Percentiles rank a stretch among this genome's conserved stretches.
phyloP scores from a whole-genome alignment of 1,140 invertebrate species.

The Batillaria attramentaria region DNA sequence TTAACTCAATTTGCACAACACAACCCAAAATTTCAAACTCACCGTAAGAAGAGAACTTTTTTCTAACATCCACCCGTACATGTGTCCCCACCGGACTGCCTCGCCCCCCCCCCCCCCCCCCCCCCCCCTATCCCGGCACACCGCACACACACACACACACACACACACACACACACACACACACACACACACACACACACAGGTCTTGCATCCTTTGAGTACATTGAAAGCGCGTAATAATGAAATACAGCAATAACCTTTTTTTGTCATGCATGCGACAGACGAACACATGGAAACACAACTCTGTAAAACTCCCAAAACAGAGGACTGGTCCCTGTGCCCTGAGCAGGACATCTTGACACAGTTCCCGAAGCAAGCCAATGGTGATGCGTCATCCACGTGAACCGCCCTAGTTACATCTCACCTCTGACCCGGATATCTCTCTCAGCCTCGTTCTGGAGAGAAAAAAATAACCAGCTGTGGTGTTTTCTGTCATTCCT shows the following conservation, averaged over 20 bases:
- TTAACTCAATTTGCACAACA: background rate
- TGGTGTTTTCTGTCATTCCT: constrained; percentile 44
- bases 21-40: background rate
- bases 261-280: too few relatives aligned
- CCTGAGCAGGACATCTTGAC: too few relatives aligned
- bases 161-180: background rate
- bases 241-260: too few relatives aligned
- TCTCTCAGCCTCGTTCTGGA: constrained; percentile 28
- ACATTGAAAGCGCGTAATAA: too few relatives aligned
- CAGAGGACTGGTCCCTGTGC: too few relatives aligned
- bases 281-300: too few relatives aligned
- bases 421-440: constrained; percentile 30
- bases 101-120: background rate
- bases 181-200: background rate
- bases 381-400: too few relatives aligned
- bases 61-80: background rate
- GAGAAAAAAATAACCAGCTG: constrained; percentile 53
- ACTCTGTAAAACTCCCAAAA: too few relatives aligned
- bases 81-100: background rate
- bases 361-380: too few relatives aligned
- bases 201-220: background rate
- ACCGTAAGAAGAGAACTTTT: background rate
- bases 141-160: background rate
- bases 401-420: too few relatives aligned
- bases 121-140: background rate